Evolutionary conservation across 2,888 invertebrate genomes (phyloP), one percentile per base, ranked within the genome.

Genomic region (Drosophila hawaiiensis): DNA sequence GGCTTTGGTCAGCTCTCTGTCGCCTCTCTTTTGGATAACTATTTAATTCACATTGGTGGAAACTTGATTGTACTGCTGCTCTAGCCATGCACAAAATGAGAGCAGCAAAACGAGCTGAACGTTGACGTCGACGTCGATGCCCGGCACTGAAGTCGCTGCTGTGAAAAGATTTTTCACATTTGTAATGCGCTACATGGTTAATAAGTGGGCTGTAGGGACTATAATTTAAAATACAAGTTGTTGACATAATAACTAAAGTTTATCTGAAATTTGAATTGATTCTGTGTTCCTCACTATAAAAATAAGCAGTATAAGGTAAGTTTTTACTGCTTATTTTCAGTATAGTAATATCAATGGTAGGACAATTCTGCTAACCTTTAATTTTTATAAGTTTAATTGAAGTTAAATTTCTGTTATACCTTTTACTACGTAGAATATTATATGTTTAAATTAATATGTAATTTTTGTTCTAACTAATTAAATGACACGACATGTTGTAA

Each of bases 11-110:
- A 63, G 68, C 59, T 63, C 63, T 59, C 68, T 83, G 85, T 86
- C 86, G 85, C 84, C 89, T 85, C 85, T 88, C 85, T 89, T 88
- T 83, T 73, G 83, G 84, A 73, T 80, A 85, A 83, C 89, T 85
- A 89, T 85, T 85, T 88, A 88, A 85, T 85, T 85, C 84, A 85
- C 84, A 84, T 84, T 88, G 86, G 84, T 85, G 89, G 86, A 85
- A 88, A 85, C 89, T 86, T 86, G 89, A 86, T 85, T 85, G 89
- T 89, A 85, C 85, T 82, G 84, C 80, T 78, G 75, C 79, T 77
- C 61, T 79, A 74, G n/a, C 80, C 75, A 78, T 60, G 78, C 84
- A 81, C 79, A 83, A 81, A 82, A 82, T 85, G 73, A 82, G 82
- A 83, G 78, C 80, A 74, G 80, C 82, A 70, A 82, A 80, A 82